These are phyloP conservation scores for Salvelinus fontinalis DNA, from an alignment of 2,113 vertebrate genomes.

Conservation along the genomic window DNA sequence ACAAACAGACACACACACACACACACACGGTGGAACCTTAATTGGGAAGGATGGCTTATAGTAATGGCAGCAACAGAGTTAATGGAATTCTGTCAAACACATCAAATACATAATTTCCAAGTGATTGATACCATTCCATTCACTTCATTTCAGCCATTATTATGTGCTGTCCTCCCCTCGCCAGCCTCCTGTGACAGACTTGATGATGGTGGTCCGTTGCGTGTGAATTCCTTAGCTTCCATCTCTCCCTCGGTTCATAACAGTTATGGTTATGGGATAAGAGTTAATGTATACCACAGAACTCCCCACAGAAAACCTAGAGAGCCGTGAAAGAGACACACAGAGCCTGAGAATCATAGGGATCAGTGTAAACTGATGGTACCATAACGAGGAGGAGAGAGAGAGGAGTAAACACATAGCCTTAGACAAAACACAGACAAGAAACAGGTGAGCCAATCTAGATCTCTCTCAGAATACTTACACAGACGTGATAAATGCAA, in stretches of 20 bases:
- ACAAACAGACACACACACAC: not conserved
- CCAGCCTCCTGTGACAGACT: too few species aligned
- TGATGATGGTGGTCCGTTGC: slow-evolving; percentile 28
- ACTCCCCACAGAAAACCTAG: slow-evolving; percentile 15
- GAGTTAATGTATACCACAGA: slow-evolving; percentile 35
- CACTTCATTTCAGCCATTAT: too few species aligned
- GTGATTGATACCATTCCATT: too few species aligned
- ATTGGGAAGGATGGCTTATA: too few species aligned
- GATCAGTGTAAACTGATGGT: not conserved
- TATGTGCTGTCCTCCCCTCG: too few species aligned
- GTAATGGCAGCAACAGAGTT: too few species aligned
- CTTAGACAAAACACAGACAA: not conserved
- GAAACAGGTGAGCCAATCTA: slow-evolving; percentile 2
- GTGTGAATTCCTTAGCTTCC: slow-evolving; percentile 1
- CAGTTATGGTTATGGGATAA: slow-evolving; percentile 17
- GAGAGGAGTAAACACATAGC: too few species aligned
- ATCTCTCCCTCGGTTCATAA: slow-evolving; percentile 22
- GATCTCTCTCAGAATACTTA: not conserved
- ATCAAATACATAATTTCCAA: too few species aligned
- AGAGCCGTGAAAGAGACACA: slow-evolving; percentile 17
- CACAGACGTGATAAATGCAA: not conserved
- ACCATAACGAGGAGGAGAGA: not conserved
- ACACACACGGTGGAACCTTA: too few species aligned
- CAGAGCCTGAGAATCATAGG: slow-evolving; percentile 12
- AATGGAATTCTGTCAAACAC: too few species aligned